A percentile compares a stretch with the other conserved stretches of the same genome.
phyloP scores from a whole-genome alignment of 2,113 vertebrate genomes.

The Guaruba guarouba region DNA sequence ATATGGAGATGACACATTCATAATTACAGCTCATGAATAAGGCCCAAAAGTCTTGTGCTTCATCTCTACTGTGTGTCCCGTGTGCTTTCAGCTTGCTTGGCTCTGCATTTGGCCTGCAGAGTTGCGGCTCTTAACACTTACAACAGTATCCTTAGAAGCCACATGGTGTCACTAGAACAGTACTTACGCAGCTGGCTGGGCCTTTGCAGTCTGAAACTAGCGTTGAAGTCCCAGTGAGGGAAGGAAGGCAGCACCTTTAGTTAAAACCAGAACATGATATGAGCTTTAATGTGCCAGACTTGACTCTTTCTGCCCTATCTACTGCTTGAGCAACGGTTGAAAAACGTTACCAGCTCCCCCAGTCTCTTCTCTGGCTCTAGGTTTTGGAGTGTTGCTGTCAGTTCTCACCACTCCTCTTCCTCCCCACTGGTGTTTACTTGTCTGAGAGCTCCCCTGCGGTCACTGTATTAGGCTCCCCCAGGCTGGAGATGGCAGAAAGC shows the following conservation, averaged over 20 bases:
- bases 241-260: neutral
- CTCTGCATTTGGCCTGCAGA: neutral
- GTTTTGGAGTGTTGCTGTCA: fast-evolving
- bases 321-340: neutral
- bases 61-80: neutral
- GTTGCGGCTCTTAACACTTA: neutral
- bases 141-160: slow-evolving; percentile 15
- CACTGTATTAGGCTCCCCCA: neutral
- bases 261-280: neutral
- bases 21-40: neutral
- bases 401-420: neutral
- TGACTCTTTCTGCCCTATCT: neutral
- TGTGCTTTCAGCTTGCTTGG: neutral
- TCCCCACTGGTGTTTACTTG: neutral
- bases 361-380: neutral
- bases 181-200: neutral
- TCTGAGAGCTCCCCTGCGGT: neutral
- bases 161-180: slow-evolving; percentile 61
- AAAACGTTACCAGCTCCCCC: neutral
- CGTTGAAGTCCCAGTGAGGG: neutral
- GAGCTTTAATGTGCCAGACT: neutral
- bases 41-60: neutral
- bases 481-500: neutral
- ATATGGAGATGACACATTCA: neutral
- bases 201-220: neutral